These are phyloP conservation scores for Telmatochromis brachygnathus DNA, from an alignment of 2,113 vertebrate genomes.

Conservation along the genomic window DNA sequence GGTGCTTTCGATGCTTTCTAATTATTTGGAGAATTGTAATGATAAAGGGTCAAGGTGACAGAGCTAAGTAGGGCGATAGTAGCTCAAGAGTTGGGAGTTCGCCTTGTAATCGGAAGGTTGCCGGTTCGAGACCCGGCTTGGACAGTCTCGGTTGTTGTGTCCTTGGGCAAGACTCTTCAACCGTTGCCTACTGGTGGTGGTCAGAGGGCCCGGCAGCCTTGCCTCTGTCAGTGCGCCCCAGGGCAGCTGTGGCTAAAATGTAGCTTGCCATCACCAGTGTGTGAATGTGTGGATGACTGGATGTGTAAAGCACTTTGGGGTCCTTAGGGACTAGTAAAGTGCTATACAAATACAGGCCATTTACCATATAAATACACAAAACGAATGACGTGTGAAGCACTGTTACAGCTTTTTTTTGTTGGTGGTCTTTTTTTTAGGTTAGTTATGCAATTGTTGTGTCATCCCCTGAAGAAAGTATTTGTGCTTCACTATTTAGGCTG, in stretches of 20 bases:
- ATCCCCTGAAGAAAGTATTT: conserved; percentile 5
- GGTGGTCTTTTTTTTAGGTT: not conserved
- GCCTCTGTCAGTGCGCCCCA: not conserved
- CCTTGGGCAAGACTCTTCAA: not conserved
- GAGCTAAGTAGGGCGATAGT: not conserved
- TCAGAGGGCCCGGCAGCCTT: not conserved
- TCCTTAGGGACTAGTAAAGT: not conserved
- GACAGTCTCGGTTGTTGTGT: not conserved
- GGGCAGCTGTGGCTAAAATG: not conserved
- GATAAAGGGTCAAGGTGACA: not conserved
- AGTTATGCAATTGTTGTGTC: not conserved
- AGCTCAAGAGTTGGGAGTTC: not conserved
- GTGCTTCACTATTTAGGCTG: not conserved
- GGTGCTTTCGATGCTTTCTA: not conserved
- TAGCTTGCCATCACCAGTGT: not conserved
- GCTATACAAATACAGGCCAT: not conserved
- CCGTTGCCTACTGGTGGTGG: not conserved
- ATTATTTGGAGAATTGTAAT: not conserved
- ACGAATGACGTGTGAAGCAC: not conserved
- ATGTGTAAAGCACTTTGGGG: not conserved
- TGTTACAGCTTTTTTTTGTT: not conserved
- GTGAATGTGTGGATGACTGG: not conserved
- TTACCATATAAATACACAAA: not conserved
- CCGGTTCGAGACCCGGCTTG: not conserved
- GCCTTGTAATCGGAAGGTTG: not conserved